Base-by-base conservation (phyloP, 2,888 invertebrate genomes). In the Tolmerus cingulatus region DNA sequence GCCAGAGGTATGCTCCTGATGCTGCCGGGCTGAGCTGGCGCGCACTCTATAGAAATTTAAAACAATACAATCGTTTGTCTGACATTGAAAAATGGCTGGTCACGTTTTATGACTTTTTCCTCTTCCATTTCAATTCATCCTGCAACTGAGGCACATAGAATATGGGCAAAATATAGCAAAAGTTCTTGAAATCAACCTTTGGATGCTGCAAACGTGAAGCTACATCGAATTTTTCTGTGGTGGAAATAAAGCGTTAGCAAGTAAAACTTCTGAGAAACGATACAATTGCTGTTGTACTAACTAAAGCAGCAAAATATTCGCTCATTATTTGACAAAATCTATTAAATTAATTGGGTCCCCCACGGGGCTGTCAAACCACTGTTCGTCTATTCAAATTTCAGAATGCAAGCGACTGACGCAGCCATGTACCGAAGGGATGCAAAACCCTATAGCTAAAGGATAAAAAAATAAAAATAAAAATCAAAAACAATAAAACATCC, bases 31-130 rank as follows among this genome's bases (percentile, higher is more conserved):
- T 30, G 40, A 27, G 43, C 37, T 23, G 34, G 66, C 43, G 66
- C 66, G 66, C 66, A 66, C 23, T 66, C 27, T 27, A 78, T 66
- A 86, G 85, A 85, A 86, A 74, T 51, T 86, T 86, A 89, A 85
- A 89, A 89, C 88, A 89, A 89, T 88, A 89, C 88, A 89, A 88
- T 89, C 90, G 91, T 91, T 90, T 90, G 91, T 91, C 92, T 92
- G 92, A 92, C 92, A 92, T 92, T 92, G 92, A 92, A 92, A 92
- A 92, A 92, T 92, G 92, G 91, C 90, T 91, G 91, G 92, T 92
- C 92, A 92, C 92, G 92, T 92, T 92, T 92, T 91, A 90, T 90
- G 90, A 90, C 88, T 86, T 84, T 88, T 88, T 87, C 76, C 74
- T 87, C 77, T 79, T 81, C 74, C 74, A 85, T 85, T 74, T 85